Evolutionary conservation across 2,113 vertebrate species (phyloP).

Genomic region (Eulacestoma nigropectus): DNA sequence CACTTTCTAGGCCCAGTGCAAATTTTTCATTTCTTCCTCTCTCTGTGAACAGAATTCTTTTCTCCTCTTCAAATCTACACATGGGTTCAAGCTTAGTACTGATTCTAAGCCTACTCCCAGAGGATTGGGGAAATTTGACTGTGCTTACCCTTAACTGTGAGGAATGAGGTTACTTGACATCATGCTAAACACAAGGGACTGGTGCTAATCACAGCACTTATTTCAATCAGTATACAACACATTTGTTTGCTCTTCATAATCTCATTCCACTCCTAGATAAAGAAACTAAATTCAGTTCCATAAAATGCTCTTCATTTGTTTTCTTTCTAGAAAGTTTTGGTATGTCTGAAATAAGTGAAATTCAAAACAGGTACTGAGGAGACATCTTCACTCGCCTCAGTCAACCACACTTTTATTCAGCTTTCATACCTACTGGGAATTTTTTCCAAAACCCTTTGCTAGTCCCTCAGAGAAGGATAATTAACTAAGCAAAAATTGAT

Average conservation of each 20-base stretch:
- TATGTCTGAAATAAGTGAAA: constrained; percentile 1
- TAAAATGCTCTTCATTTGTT: neutral
- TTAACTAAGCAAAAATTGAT: constrained; percentile 39
- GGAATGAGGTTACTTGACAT: neutral
- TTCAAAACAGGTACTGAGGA: neutral
- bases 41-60: neutral
- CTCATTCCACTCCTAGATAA: neutral
- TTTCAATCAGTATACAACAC: neutral
- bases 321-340: neutral
- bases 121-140: neutral
- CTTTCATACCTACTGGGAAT: neutral
- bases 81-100: neutral
- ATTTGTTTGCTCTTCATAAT: neutral
- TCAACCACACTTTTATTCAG: neutral
- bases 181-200: neutral
- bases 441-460: neutral
- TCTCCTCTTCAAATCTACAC: neutral
- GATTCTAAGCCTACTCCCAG: neutral
- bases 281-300: neutral
- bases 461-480: neutral
- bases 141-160: neutral
- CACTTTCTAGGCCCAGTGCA: neutral
- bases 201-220: neutral
- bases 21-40: neutral
- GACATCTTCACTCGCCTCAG: neutral